Evolutionary conservation across 2,113 vertebrate genomes (phyloP).

Genomic region (Scolopax mira): DNA sequence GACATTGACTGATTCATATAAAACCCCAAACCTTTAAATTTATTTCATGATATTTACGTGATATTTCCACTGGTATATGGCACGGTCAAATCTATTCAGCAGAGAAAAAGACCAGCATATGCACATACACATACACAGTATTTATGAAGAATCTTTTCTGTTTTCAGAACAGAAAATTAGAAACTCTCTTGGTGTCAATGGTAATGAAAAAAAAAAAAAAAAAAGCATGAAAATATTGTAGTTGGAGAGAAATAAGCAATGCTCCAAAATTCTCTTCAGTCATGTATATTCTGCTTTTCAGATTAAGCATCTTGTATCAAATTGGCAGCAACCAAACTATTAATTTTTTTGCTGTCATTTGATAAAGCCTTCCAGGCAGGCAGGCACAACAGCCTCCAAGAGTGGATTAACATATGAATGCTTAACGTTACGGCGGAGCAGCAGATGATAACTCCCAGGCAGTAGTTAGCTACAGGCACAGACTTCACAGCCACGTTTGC

Average conservation of each 20-base stretch:
- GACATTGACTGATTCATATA: not conserved
- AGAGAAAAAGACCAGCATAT: not conserved
- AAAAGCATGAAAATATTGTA: not conserved
- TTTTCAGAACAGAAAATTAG: not conserved
- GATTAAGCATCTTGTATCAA: not conserved
- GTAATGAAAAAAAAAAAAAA: not conserved
- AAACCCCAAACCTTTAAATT: not conserved
- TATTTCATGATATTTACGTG: not conserved
- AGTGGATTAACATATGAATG: slow-evolving; percentile 31
- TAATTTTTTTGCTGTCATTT: slow-evolving; percentile 54
- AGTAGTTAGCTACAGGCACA: not conserved
- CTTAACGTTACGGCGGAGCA: not conserved
- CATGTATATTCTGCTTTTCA: not conserved
- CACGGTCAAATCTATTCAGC: not conserved
- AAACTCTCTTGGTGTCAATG: not conserved
- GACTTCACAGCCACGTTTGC: not conserved
- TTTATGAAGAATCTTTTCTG: not conserved
- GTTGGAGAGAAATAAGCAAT: not conserved
- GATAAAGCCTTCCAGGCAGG: not conserved
- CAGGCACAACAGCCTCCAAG: not conserved
- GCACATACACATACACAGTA: not conserved
- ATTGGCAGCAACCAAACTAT: slow-evolving; percentile 11
- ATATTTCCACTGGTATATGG: not conserved
- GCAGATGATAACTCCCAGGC: not conserved
- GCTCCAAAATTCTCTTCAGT: not conserved